These are phyloP conservation scores for Dryoscopus gambensis DNA, from an alignment of 2,113 vertebrate genomes.

Conservation along the genomic window DNA sequence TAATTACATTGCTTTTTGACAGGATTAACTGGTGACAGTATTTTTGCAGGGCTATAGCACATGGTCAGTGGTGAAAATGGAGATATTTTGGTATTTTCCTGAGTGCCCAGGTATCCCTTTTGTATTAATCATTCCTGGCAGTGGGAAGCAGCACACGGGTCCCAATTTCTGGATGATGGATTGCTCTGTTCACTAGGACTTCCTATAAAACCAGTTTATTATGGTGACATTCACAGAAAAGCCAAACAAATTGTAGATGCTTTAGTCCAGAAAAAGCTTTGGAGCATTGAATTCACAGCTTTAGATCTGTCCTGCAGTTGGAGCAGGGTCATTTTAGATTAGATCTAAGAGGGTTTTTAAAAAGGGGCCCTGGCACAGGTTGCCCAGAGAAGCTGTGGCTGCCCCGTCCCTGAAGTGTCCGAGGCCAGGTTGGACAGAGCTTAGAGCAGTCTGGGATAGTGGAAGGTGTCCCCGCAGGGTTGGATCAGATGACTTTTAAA, in stretches of 20 bases:
- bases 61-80: neutral
- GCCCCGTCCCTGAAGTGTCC: neutral
- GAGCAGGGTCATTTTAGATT: neutral
- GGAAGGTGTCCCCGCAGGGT: neutral
- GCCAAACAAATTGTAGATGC: fast-evolving
- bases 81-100: neutral
- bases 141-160: neutral
- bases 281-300: neutral
- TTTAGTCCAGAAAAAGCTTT: neutral
- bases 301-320: neutral
- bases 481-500: neutral
- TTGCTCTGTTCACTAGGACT: neutral
- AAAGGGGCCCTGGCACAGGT: neutral
- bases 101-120: neutral
- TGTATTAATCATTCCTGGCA: neutral
- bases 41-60: neutral
- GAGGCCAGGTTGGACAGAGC: fast-evolving
- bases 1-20: neutral
- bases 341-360: neutral
- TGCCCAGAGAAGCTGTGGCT: neutral
- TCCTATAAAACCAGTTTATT: neutral
- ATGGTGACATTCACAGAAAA: neutral
- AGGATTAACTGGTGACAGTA: neutral
- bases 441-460: neutral
- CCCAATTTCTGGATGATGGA: neutral